phyloP scores from a whole-genome alignment of 1,140 invertebrate genomes.

The Latrodectus geometricus region DNA sequence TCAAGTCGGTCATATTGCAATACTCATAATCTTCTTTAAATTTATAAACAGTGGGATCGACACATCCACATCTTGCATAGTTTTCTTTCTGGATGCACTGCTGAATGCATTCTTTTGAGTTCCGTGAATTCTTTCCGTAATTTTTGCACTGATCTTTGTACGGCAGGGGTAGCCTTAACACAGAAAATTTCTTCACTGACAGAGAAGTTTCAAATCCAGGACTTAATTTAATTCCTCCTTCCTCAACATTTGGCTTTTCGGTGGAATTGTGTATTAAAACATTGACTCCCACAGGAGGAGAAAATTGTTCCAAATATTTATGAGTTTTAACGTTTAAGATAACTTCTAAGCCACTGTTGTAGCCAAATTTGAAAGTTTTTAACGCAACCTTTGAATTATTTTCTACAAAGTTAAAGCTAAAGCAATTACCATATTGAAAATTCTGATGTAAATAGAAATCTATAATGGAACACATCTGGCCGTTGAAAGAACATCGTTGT shows the following conservation, averaged over 20 bases:
- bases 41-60: background rate
- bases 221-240: slow-evolving; percentile 68
- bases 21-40: no score
- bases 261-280: slow-evolving; percentile 68
- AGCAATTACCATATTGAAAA: background rate
- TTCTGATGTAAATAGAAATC: background rate
- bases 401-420: background rate
- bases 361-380: background rate
- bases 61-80: background rate
- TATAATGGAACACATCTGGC: no score
- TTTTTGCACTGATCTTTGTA: slow-evolving; percentile 1
- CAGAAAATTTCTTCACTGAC: slow-evolving; percentile 55
- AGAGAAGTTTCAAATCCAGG: slow-evolving; percentile 68
- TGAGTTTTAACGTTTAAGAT: background rate
- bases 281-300: slow-evolving; percentile 66
- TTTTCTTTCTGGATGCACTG: background rate
- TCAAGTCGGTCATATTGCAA: no score
- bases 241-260: slow-evolving; percentile 68
- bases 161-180: background rate
- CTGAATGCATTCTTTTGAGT: background rate
- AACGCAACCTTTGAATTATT: background rate
- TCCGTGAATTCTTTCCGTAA: background rate
- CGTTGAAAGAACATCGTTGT: no score
- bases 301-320: background rate
- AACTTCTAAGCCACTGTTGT: background rate